Evolutionary conservation across 2,113 vertebrate species (phyloP).

Genomic region (Lonchura striata): DNA sequence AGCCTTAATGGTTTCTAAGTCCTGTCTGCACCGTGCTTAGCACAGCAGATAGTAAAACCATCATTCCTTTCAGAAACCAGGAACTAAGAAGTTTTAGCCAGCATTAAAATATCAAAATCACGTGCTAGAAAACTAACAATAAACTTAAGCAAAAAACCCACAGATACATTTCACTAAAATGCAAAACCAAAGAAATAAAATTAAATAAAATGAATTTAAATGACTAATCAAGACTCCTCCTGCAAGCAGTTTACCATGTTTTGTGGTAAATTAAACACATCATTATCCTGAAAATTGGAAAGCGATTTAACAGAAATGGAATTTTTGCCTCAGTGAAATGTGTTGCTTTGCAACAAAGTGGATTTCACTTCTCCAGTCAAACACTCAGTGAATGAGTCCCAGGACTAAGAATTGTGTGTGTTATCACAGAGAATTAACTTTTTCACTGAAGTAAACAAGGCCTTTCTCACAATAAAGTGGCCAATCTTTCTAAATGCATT

Average conservation of each 20-base stretch:
- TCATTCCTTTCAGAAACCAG: not conserved
- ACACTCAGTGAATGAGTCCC: conserved; percentile 67
- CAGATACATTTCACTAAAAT: not conserved
- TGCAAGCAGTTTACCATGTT: conserved; percentile 66
- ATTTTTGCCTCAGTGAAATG: conserved; percentile 81
- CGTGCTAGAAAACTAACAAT: not conserved
- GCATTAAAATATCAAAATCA: conserved; percentile 13
- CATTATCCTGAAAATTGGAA: conserved; percentile 73
- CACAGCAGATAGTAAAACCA: conserved; percentile 8
- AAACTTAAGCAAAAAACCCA: not conserved
- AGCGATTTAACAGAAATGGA: conserved; percentile 69
- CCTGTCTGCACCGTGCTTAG: not conserved
- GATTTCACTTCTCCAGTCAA: conserved; percentile 77
- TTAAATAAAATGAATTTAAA: conserved; percentile 53
- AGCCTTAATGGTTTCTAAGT: conserved; percentile 12
- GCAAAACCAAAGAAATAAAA: not conserved
- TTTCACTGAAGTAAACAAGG: conserved; percentile 73
- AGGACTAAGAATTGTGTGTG: conserved; percentile 50
- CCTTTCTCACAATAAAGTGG: conserved; percentile 72
- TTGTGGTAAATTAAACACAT: conserved; percentile 81
- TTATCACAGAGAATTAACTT: conserved; percentile 65
- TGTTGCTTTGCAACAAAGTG: conserved; percentile 86
- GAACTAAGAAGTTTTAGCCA: not conserved
- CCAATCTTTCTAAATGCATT: conserved; percentile 51
- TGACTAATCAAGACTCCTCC: conserved; percentile 75